Conservation (phyloP, 2,888 invertebrate genomes). For the Drosophila helvetica region DNA sequence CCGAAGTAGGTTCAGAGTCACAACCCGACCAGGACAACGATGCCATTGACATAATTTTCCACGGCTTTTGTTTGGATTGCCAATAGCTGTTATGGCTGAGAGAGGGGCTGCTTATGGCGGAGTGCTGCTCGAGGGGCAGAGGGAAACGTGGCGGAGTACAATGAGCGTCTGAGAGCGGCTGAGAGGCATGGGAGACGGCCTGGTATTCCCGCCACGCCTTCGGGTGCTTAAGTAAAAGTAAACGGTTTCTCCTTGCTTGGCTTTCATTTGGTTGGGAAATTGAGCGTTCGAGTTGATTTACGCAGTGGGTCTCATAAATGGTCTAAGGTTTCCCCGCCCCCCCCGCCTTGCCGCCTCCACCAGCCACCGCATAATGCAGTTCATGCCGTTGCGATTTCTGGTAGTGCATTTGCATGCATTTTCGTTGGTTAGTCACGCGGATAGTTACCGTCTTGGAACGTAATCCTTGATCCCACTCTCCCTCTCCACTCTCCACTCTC, state of each 20-base stretch:
- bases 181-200: too few relatives aligned
- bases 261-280: constrained; percentile 56
- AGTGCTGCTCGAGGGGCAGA: too few relatives aligned
- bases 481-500: too few relatives aligned
- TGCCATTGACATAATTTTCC: constrained; percentile 66
- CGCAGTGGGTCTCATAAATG: constrained; percentile 40
- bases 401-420: not conserved
- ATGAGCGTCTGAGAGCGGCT: too few relatives aligned
- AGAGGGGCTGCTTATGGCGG: too few relatives aligned
- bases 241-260: constrained; percentile 59
- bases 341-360: too few relatives aligned
- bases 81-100: constrained; percentile 1
- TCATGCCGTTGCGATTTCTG: not conserved
- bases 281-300: constrained; percentile 45
- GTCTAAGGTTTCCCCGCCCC: constrained; percentile 20
- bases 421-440: not conserved
- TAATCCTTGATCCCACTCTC: too few relatives aligned
- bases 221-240: constrained; percentile 31
- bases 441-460: too few relatives aligned
- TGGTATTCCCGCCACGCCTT: too few relatives aligned
- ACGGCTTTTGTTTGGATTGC: constrained; percentile 62
- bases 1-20: not conserved
- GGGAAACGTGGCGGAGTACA: too few relatives aligned
- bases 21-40: not conserved
- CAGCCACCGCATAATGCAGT: too few relatives aligned